Evolutionary conservation across 2,888 invertebrate genomes (phyloP).

Genomic region (Esperia sulphurella): DNA sequence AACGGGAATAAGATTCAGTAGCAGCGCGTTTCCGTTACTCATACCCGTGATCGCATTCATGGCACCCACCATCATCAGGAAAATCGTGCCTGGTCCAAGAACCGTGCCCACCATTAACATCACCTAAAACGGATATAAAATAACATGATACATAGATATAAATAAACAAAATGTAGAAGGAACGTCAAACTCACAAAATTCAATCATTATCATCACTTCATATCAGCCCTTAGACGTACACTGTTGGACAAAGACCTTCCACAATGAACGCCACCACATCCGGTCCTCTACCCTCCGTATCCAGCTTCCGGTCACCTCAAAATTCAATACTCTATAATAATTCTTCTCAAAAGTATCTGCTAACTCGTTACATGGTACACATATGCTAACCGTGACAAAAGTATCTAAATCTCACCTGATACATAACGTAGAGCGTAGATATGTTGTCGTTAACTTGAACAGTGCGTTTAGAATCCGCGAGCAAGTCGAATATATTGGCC

Average conservation of each 20-base stretch:
- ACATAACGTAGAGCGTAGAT: slow-evolving; percentile 87
- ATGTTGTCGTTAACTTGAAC: slow-evolving; percentile 93
- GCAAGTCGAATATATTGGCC: slow-evolving; percentile 94
- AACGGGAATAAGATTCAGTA: slow-evolving; percentile 84
- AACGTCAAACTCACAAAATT: no score
- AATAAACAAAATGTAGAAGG: no score
- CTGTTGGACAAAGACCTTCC: no score
- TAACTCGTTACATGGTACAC: no score
- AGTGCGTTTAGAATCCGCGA: slow-evolving; percentile 87
- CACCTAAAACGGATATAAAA: slow-evolving; percentile 40
- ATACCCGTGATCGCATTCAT: slow-evolving; percentile 88
- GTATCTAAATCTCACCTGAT: slow-evolving; percentile 64
- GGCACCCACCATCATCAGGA: slow-evolving; percentile 90
- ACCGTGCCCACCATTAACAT: slow-evolving; percentile 86
- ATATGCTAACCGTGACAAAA: background rate
- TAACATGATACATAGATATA: no score
- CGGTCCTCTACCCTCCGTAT: no score
- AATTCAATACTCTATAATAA: no score
- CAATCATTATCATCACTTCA: no score
- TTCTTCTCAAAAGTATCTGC: no score
- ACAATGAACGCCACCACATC: no score
- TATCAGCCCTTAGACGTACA: no score
- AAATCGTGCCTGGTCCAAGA: slow-evolving; percentile 90
- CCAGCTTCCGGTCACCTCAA: no score
- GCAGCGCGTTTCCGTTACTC: slow-evolving; percentile 82